Evolutionary conservation across 1,140 invertebrate genomes (phyloP).

Genomic region (Eumeta japonica): DNA sequence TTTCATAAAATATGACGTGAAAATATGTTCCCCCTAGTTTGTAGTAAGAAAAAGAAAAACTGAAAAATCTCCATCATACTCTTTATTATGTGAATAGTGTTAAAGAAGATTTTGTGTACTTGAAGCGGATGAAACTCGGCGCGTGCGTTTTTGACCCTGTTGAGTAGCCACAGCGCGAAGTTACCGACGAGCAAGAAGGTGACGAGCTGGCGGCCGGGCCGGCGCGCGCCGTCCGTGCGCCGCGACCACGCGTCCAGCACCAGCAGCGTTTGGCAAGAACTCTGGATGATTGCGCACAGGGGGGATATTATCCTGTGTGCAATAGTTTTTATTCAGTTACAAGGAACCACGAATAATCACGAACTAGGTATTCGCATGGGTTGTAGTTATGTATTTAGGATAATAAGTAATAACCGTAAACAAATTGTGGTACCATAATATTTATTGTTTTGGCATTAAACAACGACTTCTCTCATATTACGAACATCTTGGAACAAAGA

Average conservation of each 20-base stretch:
- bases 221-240: constrained; percentile 61
- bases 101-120: constrained; percentile 16
- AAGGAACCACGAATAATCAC: too few species aligned
- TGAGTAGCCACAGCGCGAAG: constrained; percentile 76
- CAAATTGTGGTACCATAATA: too few species aligned
- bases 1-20: too few species aligned
- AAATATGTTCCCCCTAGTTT: too few species aligned
- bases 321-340: too few species aligned
- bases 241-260: constrained; percentile 74
- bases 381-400: too few species aligned
- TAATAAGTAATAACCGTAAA: too few species aligned
- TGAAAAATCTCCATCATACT: background rate
- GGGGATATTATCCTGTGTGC: constrained; percentile 54
- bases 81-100: background rate
- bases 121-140: constrained; percentile 64
- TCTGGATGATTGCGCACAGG: constrained; percentile 58
- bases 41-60: too few species aligned
- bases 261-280: constrained; percentile 74
- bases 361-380: too few species aligned
- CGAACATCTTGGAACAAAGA: too few species aligned
- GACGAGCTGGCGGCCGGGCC: constrained; percentile 73
- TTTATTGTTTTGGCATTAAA: too few species aligned
- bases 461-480: too few species aligned
- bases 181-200: constrained; percentile 79
- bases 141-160: constrained; percentile 66